Base-by-base conservation (phyloP, 2,797 vertebrate species). In the Microctenopoma lineatum region DNA sequence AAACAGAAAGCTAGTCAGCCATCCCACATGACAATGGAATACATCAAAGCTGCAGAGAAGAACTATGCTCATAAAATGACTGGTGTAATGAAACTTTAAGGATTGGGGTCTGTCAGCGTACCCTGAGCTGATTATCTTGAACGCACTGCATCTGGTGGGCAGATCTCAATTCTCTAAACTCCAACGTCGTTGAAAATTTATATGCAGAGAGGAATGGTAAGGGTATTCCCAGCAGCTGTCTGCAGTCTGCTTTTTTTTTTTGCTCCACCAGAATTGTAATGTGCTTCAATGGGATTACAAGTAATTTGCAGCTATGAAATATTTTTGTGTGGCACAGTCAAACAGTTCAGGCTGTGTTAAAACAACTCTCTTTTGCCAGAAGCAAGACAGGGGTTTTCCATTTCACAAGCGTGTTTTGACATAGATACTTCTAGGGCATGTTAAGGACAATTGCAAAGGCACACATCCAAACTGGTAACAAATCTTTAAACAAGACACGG, bases 281-380 rank as follows among this genome's bases (percentile, higher is more conserved):
- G 47, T 73, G 75, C 63, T 84, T 81, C 75, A 72, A 41, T 57
- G 72, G 77, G 68, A 83, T 88, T 74, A 77, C 77, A 74, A 82
- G 80, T 82, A 73, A 84, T 86, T 84, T 87, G 68, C 73, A 81
- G 79, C 53, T 51, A 71, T 86, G 72, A 79, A 70, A 76, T 69
- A 66, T 62, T 78, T 80, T 61, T 55, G 63, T 59, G 70, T 39
- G 60, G 61, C 62, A 62, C 50, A 56, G 39, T 72, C 52, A 70
- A 73, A 68, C 69, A 68, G 47, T 66, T 14, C 38, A 44, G 56
- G 16, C 66, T 57, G 45, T 45, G 64, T 73, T 84, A 46, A 84
- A 81, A 78, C 76, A 70, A 57, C 77, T 69, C 41, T 56, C 36
- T 63, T 66, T 71, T 75, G 82, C 80, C 67, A 67, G 59, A 64